Evolutionary conservation across 2,888 invertebrate genomes (phyloP), one percentile per base, ranked within the genome.

Genomic region (Orthosia incerta): DNA sequence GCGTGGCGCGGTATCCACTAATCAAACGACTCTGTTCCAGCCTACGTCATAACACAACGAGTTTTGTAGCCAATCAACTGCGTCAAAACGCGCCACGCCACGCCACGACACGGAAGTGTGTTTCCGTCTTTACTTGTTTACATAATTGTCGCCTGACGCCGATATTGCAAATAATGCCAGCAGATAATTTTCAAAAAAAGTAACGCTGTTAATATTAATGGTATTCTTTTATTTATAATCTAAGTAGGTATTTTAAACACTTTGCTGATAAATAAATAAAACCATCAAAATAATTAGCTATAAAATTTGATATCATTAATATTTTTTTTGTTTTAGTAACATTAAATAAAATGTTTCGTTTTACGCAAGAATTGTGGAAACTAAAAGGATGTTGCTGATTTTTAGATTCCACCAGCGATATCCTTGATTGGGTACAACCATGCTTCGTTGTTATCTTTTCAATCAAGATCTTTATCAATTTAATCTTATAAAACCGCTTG

Each of bases 381-480:
- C 3, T n/a, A 20, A 51, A 59, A 48, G 23, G 12, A 79, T 56
- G 16, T 57, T 57, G n/a, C 15, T 26, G 39, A 72, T 46, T 51
- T 46, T 26, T 15, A 48, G 31, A 50, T 60, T 48, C 18, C 48
- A 39, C 39, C 9, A 39, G 39, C 48, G 72, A 59, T 72, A 78
- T 23, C 56, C 60, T 74, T 79, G 51, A 72, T 79, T 48, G 48
- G 50, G 26, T 20, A 26, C 26, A 16, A 50, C 26, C 48, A 55
- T 79, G 48, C 20, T 60, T 45, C 45, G 20, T 18, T 4, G 53
- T 79, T 60, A 75, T 79, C 74, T 72, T 74, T 72, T 73, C 48
- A 79, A 79, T 74, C 59, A 79, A 55, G 72, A 60, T 75, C 48
- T 59, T 71, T 71, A 79, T 74, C 51, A 48, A 26, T 45, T 20